Conservation (phyloP, 2,797 vertebrate species). For the Pachyuromys duprasi region DNA sequence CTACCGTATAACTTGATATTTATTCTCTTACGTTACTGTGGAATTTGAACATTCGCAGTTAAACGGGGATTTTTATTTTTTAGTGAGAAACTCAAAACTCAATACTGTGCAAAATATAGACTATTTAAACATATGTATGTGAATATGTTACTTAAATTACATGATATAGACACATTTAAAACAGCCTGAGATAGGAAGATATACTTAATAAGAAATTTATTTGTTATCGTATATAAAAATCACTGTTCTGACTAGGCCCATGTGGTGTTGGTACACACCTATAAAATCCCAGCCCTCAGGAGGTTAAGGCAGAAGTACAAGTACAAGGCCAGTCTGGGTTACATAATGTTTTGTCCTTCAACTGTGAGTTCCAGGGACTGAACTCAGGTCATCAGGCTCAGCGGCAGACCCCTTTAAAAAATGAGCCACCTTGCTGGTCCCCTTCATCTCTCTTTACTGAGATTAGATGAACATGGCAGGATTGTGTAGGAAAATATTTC, state of each 20-base stretch:
- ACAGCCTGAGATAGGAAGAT: background rate
- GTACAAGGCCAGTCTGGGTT: background rate
- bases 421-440: background rate
- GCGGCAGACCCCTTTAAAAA: background rate
- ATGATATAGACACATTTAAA: background rate
- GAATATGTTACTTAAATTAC: background rate
- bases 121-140: background rate
- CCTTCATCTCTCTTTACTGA: background rate
- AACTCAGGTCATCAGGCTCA: background rate
- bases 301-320: background rate
- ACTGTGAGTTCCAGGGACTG: background rate
- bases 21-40: background rate
- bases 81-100: background rate
- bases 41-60: background rate
- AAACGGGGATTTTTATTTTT: background rate
- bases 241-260: background rate
- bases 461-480: background rate
- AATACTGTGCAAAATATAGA: background rate
- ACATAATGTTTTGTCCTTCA: background rate
- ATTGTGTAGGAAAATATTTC: background rate
- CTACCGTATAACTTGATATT: background rate
- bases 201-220: background rate
- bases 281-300: background rate
- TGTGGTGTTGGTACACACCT: background rate
- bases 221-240: background rate